Conservation (phyloP, 2,888 invertebrate species). For the Ecdyonurus torrentis region DNA sequence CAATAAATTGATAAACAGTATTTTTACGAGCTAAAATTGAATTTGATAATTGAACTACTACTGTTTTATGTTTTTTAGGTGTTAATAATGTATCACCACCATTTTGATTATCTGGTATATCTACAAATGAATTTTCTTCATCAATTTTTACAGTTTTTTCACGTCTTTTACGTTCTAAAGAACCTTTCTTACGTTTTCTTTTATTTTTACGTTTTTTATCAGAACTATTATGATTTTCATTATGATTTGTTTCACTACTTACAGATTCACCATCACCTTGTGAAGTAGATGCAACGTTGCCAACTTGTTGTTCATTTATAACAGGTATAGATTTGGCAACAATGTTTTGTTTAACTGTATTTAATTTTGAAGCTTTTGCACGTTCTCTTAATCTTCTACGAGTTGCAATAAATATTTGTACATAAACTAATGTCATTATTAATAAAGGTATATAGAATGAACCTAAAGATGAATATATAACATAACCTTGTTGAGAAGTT, state of each 20-base stretch:
- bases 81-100: background rate
- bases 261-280: background rate
- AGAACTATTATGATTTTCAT: no score
- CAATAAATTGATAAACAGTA: constrained; percentile 68
- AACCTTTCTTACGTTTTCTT: constrained; percentile 19
- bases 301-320: background rate
- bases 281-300: background rate
- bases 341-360: constrained; percentile 27
- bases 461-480: constrained; percentile 80
- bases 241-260: background rate
- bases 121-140: background rate
- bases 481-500: constrained; percentile 76
- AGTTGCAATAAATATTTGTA: constrained; percentile 90
- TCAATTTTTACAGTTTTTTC: background rate
- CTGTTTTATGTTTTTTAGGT: background rate
- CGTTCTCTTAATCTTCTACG: constrained; percentile 66
- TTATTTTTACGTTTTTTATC: background rate
- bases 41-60: background rate
- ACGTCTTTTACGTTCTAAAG: constrained; percentile 20
- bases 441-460: constrained; percentile 89
- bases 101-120: background rate
- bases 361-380: constrained; percentile 65
- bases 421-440: constrained; percentile 91
- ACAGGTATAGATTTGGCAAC: background rate
- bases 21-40: background rate